phyloP scores from a whole-genome alignment of 2,888 invertebrate genomes.

The Heliconius ismenius region DNA sequence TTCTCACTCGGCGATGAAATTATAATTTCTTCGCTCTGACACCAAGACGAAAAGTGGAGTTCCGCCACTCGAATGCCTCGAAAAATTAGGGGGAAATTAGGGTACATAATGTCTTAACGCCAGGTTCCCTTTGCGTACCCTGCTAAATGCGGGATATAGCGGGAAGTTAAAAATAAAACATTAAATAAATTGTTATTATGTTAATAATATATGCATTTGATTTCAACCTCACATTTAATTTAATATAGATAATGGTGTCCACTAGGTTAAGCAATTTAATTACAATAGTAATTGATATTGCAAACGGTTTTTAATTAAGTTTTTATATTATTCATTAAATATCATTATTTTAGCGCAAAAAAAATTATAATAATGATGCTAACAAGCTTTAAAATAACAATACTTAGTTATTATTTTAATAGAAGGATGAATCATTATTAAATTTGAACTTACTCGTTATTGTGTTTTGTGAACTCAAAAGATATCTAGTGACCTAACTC shows the following conservation, averaged over 20 bases:
- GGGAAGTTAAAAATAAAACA: too few relatives aligned
- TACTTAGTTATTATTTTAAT: background rate
- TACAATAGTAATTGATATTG: background rate
- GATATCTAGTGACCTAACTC: constrained; percentile 8
- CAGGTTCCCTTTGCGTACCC: too few relatives aligned
- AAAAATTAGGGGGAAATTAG: too few relatives aligned
- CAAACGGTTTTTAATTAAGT: background rate
- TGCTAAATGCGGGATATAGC: too few relatives aligned
- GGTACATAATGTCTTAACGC: too few relatives aligned
- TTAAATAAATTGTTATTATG: background rate
- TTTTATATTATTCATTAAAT: background rate
- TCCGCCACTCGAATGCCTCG: too few relatives aligned
- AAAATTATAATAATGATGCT: too few relatives aligned
- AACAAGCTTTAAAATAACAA: background rate
- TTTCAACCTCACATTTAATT: background rate
- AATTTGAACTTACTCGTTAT: background rate
- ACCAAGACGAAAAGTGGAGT: too few relatives aligned
- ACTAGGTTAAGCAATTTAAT: background rate
- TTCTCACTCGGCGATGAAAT: too few relatives aligned
- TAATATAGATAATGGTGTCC: background rate
- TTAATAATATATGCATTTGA: background rate
- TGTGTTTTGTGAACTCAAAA: background rate
- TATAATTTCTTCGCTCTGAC: too few relatives aligned
- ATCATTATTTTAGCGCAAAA: background rate
- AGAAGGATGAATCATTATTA: background rate